Evolutionary conservation across 2,113 vertebrate species (phyloP).

Genomic region (Ariopsis seemanni): DNA sequence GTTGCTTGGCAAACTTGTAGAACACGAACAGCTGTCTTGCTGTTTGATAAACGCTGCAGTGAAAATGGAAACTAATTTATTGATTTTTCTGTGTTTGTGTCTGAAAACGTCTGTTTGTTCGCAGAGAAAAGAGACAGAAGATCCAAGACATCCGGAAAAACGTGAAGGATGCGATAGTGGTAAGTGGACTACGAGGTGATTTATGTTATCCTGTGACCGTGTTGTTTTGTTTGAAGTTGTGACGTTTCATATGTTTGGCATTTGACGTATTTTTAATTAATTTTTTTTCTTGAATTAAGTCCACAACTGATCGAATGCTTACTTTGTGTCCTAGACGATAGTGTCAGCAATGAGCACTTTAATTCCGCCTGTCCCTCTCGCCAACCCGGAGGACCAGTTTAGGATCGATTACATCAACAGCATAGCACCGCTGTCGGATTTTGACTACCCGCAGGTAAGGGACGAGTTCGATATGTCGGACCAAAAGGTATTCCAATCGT

Average conservation of each 20-base stretch:
- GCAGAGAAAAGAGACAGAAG: constrained; percentile 99
- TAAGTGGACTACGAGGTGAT: constrained; percentile 71
- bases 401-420: constrained; percentile 98
- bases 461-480: no score
- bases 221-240: background rate
- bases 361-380: constrained; percentile 95
- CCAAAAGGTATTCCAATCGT: no score
- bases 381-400: constrained; percentile 96
- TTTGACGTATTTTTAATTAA: background rate
- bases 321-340: constrained; percentile 81
- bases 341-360: constrained; percentile 99
- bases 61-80: background rate
- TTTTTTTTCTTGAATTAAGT: no score
- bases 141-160: constrained; percentile 99
- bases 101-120: constrained; percentile 41
- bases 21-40: background rate
- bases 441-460: constrained; percentile 97
- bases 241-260: background rate
- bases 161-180: constrained; percentile 99
- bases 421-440: constrained; percentile 96
- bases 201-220: background rate
- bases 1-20: background rate
- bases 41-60: no score
- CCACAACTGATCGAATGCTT: constrained; percentile 53
- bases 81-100: background rate